Conservation (phyloP, 1,140 invertebrate species). For the Macrocentrus cingulum region DNA sequence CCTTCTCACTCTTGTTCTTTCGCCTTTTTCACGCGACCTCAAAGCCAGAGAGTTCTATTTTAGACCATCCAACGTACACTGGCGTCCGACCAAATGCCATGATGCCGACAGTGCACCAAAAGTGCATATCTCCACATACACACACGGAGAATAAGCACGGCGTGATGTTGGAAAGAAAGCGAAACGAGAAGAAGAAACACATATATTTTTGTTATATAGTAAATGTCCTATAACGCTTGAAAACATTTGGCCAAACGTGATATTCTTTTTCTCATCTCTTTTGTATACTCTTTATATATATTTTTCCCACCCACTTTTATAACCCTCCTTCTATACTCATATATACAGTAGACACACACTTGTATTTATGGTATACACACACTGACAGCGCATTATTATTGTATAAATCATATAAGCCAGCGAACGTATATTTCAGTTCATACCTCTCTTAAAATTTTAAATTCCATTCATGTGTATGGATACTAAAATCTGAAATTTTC, state of each 20-base stretch:
- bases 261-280: slow-evolving; percentile 5
- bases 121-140: neutral
- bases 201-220: neutral
- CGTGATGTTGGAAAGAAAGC: neutral
- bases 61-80: slow-evolving; percentile 37
- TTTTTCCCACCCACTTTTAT: neutral
- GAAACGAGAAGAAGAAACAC: slow-evolving; percentile 1
- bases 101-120: slow-evolving; percentile 22
- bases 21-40: slow-evolving; percentile 33
- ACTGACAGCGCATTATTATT: slow-evolving; percentile 9
- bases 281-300: slow-evolving; percentile 2
- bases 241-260: slow-evolving; percentile 15
- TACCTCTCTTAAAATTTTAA: slow-evolving; percentile 1
- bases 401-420: slow-evolving; percentile 16
- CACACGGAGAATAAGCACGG: neutral
- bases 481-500: neutral
- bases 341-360: too few relatives aligned
- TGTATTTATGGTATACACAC: too few relatives aligned
- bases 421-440: neutral
- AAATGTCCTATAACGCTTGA: slow-evolving; percentile 31
- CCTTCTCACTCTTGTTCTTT: slow-evolving; percentile 1
- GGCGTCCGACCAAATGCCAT: slow-evolving; percentile 44
- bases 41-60: slow-evolving; percentile 43
- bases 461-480: neutral
- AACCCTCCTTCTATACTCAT: too few relatives aligned